Percentiles rank a stretch among this genome's conserved stretches.
These are phyloP conservation scores for Vombatus ursinus DNA, from an alignment of 2,113 vertebrate species.

Conservation along the genomic window DNA sequence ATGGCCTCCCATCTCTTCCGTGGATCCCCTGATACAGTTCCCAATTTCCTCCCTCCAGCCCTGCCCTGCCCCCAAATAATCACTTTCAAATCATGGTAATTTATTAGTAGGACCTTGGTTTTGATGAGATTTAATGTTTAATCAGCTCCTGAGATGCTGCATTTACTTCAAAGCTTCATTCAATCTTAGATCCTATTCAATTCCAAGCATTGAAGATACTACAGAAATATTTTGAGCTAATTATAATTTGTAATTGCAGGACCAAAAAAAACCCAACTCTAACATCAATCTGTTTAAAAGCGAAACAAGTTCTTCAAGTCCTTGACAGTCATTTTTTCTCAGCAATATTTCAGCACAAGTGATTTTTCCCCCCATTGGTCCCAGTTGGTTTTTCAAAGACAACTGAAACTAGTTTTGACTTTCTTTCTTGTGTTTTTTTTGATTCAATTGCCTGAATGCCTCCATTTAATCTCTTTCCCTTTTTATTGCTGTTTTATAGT, in stretches of 20 bases:
- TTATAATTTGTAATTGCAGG: slow-evolving; percentile 58
- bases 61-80: neutral
- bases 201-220: slow-evolving; percentile 28
- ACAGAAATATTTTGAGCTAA: slow-evolving; percentile 55
- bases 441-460: slow-evolving; percentile 1
- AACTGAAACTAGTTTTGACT: slow-evolving; percentile 32
- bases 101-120: slow-evolving; percentile 15
- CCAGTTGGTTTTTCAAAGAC: slow-evolving; percentile 39
- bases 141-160: neutral
- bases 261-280: slow-evolving; percentile 2
- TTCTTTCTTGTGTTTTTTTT: slow-evolving; percentile 33
- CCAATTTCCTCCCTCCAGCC: neutral
- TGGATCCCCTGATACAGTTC: slow-evolving; percentile 17
- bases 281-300: slow-evolving; percentile 58
- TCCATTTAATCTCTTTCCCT: slow-evolving; percentile 36
- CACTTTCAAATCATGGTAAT: slow-evolving; percentile 36
- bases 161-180: slow-evolving; percentile 35
- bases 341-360: slow-evolving; percentile 44
- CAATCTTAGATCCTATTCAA: neutral
- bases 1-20: neutral
- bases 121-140: slow-evolving; percentile 45
- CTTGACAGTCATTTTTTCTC: slow-evolving; percentile 40
- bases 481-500: slow-evolving; percentile 45
- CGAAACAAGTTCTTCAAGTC: slow-evolving; percentile 45
- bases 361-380: slow-evolving; percentile 35